Base-by-base conservation (phyloP, 1,140 invertebrate genomes). In the Dinoponera quadriceps region DNA sequence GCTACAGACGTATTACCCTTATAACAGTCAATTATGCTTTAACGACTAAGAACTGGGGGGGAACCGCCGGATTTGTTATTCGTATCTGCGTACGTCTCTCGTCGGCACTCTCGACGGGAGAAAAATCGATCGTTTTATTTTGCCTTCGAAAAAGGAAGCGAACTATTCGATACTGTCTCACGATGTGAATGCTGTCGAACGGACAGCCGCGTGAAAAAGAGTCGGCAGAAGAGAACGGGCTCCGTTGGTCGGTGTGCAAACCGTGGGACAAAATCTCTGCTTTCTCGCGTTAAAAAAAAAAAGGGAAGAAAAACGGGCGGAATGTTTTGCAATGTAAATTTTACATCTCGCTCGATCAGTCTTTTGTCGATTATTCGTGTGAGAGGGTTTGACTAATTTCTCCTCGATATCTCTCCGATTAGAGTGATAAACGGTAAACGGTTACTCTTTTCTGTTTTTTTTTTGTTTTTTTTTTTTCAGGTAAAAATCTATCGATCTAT, bases 31-130 rank as follows among this genome's bases (percentile, higher is more conserved):
- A 91, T 91, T 85, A 84, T 69, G 71, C 75, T 68, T 88, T 87
- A 91, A 91, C 88, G 85, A 87, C 69, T 65, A 65, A 65, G 65
- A 83, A 75, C 49, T 90, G 74, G 86, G 88, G 86, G 63, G 20
- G 88, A 88, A 86, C 78, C 27, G 74, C 18, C 62, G 57, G 68
- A 89, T 90, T 89, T 87, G 60, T 57, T 44, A 84, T 88, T 55
- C 69, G n/a, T 55, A 55, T 27, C 49, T 60, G 81, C 25, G 59
- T 57, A 57, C 14, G 13, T 25, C 4, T 54, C 49, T 62, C 33
- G 22, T 55, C 68, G 60, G 22, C 38, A 44, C 68, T 73, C 49
- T 57, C 49, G 78, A 82, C 33, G 33, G n/a, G n/a, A 62, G 11
- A 18, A 22, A 49, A 29, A 14, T 69, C 69, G 1, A 57, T 2